phyloP scores from a whole-genome alignment of 1,140 invertebrate genomes.

The Chrysoperla carnea region DNA sequence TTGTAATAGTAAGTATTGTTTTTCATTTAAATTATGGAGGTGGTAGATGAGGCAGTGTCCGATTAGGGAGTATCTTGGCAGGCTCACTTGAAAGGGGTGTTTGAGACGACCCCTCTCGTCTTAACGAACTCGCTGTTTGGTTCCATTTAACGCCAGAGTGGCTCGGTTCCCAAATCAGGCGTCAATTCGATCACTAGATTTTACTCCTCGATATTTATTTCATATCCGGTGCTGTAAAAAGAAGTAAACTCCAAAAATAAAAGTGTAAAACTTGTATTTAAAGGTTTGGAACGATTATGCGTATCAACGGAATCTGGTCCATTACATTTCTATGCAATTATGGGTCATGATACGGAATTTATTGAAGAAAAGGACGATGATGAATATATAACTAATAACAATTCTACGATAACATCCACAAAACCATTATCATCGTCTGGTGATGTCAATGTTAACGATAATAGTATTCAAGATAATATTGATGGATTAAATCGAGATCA shows the following conservation, averaged over 20 bases:
- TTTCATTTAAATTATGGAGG: constrained; percentile 3
- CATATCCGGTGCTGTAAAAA: too few relatives aligned
- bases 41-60: too few relatives aligned
- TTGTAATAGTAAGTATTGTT: constrained; percentile 41
- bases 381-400: constrained; percentile 21
- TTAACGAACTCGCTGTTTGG: too few relatives aligned
- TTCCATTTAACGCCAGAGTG: too few relatives aligned
- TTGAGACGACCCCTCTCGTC: too few relatives aligned
- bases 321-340: constrained; percentile 65
- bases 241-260: too few relatives aligned
- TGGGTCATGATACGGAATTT: constrained; percentile 46
- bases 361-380: constrained; percentile 47
- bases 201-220: too few relatives aligned
- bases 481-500: background rate
- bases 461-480: background rate
- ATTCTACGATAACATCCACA: background rate
- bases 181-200: too few relatives aligned
- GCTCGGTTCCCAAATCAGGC: too few relatives aligned
- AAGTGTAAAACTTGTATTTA: too few relatives aligned
- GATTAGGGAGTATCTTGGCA: constrained; percentile 1
- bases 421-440: background rate
- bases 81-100: background rate
- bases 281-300: constrained; percentile 68
- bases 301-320: constrained; percentile 59
- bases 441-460: background rate